These are phyloP conservation scores for Himantopus leucocephalus DNA, from an alignment of 2,113 vertebrate genomes.

Conservation along the genomic window DNA sequence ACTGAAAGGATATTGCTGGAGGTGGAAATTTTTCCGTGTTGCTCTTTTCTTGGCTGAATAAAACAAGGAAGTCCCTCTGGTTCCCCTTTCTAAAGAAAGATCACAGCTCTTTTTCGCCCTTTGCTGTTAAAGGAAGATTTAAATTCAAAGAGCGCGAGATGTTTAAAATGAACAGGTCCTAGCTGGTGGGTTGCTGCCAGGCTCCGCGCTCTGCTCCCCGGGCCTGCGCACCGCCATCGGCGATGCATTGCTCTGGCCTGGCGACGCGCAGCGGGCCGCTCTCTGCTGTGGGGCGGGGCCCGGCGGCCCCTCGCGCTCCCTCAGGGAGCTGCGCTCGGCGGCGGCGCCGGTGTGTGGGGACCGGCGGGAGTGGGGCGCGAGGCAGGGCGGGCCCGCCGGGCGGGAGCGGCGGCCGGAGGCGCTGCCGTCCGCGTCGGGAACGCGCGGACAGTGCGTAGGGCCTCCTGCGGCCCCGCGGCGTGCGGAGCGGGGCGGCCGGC, in stretches of 20 bases:
- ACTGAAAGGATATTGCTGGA: fast-evolving
- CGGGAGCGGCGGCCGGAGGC: background rate
- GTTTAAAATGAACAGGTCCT: background rate
- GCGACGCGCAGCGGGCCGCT: too few relatives aligned
- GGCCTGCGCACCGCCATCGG: background rate
- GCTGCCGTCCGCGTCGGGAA: background rate
- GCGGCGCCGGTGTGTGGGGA: background rate
- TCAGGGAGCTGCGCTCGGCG: background rate
- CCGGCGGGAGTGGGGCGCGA: background rate
- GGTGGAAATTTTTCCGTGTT: background rate
- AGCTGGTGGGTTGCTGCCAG: background rate
- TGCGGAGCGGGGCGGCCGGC: background rate
- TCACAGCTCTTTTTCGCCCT: background rate
- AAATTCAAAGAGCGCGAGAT: fast-evolving
- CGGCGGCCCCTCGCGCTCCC: background rate
- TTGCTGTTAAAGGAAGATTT: too few relatives aligned
- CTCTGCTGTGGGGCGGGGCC: background rate
- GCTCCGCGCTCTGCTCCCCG: background rate
- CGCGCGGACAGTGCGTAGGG: too few relatives aligned
- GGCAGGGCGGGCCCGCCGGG: background rate
- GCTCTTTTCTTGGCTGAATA: background rate
- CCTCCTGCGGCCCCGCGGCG: too few relatives aligned
- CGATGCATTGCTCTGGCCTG: background rate
- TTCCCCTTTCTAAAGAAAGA: background rate
- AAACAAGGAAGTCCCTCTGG: too few relatives aligned